These are phyloP conservation scores for Schizopygopsis malacanthus DNA, from an alignment of 2,797 vertebrate genomes.

Conservation along the genomic window DNA sequence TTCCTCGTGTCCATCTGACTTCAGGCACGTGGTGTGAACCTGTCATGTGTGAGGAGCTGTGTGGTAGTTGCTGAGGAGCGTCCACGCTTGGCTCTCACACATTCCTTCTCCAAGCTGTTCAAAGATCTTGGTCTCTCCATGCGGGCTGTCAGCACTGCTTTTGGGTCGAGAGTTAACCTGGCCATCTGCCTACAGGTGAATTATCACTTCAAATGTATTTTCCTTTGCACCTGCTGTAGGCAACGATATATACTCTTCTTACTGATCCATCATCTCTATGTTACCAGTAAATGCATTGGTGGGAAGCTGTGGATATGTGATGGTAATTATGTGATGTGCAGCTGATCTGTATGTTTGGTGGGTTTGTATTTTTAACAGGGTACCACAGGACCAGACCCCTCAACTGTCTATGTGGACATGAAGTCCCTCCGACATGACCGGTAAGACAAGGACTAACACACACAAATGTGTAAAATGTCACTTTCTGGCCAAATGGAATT, in stretches of 20 bases:
- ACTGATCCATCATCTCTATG: neutral
- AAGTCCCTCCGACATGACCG: constrained; percentile 98
- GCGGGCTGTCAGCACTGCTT: constrained; percentile 95
- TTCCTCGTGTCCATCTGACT: neutral
- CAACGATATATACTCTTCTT: neutral
- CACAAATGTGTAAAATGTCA: neutral
- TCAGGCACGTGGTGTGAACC: constrained; percentile 91
- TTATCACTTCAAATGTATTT: neutral
- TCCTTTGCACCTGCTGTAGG: constrained; percentile 57
- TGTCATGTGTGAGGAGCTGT: constrained; percentile 94
- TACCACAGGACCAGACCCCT: constrained; percentile 96
- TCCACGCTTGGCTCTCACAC: constrained; percentile 88
- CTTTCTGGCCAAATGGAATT: neutral
- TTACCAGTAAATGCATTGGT: neutral
- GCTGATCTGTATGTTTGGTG: constrained; percentile 60
- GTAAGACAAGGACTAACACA: constrained; percentile 68
- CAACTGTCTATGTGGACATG: constrained; percentile 97
- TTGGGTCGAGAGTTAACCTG: constrained; percentile 96
- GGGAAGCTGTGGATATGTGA: neutral
- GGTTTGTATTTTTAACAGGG: constrained; percentile 80
- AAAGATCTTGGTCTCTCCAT: constrained; percentile 94
- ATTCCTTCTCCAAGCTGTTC: constrained; percentile 98
- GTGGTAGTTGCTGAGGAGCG: constrained; percentile 97
- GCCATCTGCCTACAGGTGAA: constrained; percentile 95
- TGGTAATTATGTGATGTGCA: constrained; percentile 52